Conservation (phyloP, 2,888 invertebrate species). For the Saturnia japonica region DNA sequence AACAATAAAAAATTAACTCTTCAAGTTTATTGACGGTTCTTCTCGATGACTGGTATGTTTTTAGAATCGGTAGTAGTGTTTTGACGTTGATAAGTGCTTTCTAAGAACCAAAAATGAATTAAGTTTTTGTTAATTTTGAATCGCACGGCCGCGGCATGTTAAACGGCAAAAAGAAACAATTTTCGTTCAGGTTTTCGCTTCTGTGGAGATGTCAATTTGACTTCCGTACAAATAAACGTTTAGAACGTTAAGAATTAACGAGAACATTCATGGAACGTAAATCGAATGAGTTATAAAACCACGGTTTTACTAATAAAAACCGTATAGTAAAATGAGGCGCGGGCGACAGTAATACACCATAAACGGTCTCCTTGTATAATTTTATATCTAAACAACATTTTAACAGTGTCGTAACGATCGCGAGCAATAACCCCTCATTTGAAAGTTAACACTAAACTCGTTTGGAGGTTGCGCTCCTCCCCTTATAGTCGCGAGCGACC, state of each 20-base stretch:
- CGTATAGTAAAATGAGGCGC: slow-evolving; percentile 37
- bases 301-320: slow-evolving; percentile 39
- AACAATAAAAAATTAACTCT: too few species aligned
- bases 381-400: slow-evolving; percentile 45
- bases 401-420: slow-evolving; percentile 36
- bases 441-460: slow-evolving; percentile 56
- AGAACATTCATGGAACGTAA: neutral
- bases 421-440: slow-evolving; percentile 51
- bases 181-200: neutral
- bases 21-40: too few species aligned
- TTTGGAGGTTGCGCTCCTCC: slow-evolving; percentile 51
- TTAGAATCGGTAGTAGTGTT: too few species aligned
- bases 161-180: neutral
- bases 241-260: neutral
- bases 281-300: slow-evolving; percentile 10
- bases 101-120: too few species aligned
- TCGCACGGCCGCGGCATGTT: too few species aligned
- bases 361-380: slow-evolving; percentile 42
- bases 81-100: too few species aligned
- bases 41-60: too few species aligned
- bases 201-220: neutral
- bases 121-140: too few species aligned
- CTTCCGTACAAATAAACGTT: neutral
- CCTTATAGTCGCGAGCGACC: slow-evolving; percentile 50
- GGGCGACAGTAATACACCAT: slow-evolving; percentile 34